phyloP scores from a whole-genome alignment of 2,888 invertebrate species.

The Sussaba pulchella region DNA sequence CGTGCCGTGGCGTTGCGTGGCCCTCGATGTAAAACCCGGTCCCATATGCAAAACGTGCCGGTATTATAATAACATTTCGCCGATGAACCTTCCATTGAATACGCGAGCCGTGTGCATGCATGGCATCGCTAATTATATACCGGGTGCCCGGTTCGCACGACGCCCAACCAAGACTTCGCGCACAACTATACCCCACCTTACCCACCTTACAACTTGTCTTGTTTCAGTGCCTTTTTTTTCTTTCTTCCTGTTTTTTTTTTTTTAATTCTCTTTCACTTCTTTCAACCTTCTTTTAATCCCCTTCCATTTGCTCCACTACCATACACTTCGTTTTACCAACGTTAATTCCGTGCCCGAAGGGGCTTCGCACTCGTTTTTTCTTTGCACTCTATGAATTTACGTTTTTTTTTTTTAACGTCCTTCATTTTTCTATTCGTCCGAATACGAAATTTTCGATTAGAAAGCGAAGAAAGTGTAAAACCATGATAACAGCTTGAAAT shows the following conservation, averaged over 20 bases:
- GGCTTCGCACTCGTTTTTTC: neutral
- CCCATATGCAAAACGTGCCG: slow-evolving; percentile 81
- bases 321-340: slow-evolving; percentile 22
- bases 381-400: neutral
- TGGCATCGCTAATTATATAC: slow-evolving; percentile 81
- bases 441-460: neutral
- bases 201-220: slow-evolving; percentile 40
- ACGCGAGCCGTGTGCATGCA: slow-evolving; percentile 76
- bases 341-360: slow-evolving; percentile 21
- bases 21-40: slow-evolving; percentile 57
- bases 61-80: slow-evolving; percentile 83
- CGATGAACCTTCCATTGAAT: slow-evolving; percentile 82
- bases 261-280: slow-evolving; percentile 67
- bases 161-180: slow-evolving; percentile 44
- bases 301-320: slow-evolving; percentile 35
- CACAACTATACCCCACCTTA: slow-evolving; percentile 30
- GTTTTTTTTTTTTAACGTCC: neutral
- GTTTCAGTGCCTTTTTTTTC: slow-evolving; percentile 51
- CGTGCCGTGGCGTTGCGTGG: slow-evolving; percentile 69
- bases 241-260: slow-evolving; percentile 59
- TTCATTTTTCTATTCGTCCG: neutral
- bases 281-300: slow-evolving; percentile 68
- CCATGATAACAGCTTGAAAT: too few species aligned
- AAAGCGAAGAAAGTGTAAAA: too few species aligned
- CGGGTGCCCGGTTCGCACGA: slow-evolving; percentile 70